These are phyloP conservation scores for Neodontobutis hainanensis DNA, from an alignment of 2,113 vertebrate species.

Conservation along the genomic window DNA sequence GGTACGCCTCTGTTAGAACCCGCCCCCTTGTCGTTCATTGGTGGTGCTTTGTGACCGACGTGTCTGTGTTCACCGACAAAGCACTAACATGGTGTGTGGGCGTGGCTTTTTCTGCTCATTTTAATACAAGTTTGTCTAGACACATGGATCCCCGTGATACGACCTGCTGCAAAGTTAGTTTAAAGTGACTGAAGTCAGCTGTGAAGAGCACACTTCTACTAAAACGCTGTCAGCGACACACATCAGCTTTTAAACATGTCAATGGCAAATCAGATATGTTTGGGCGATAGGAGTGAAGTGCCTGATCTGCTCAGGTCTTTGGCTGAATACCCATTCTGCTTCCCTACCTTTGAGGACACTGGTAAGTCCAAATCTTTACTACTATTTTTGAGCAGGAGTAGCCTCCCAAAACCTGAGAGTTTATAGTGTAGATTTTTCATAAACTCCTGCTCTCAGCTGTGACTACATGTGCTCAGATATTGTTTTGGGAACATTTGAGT, in stretches of 20 bases:
- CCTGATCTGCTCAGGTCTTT: slow-evolving; percentile 88
- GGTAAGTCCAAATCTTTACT: slow-evolving; percentile 50
- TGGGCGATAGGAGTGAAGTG: slow-evolving; percentile 79
- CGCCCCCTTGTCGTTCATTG: slow-evolving; percentile 32
- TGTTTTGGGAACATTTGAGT: no score
- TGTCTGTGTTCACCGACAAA: fast-evolving
- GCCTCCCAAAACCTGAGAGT: neutral
- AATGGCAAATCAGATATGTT: slow-evolving; percentile 14
- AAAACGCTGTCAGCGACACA: neutral
- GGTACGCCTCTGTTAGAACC: neutral
- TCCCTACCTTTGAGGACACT: slow-evolving; percentile 76
- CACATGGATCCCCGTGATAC: slow-evolving; percentile 51
- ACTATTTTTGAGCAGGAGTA: neutral
- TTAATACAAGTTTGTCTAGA: slow-evolving; percentile 4
- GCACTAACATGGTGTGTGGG: neutral
- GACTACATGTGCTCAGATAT: neutral
- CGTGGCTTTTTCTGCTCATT: neutral
- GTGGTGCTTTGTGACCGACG: slow-evolving; percentile 17
- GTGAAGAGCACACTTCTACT: neutral
- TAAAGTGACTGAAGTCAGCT: slow-evolving; percentile 29
- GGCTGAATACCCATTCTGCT: slow-evolving; percentile 84
- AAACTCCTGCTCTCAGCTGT: neutral
- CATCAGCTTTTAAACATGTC: slow-evolving; percentile 53
- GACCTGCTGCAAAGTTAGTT: slow-evolving; percentile 40
- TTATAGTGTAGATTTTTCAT: no score